Evolutionary conservation across 2,797 vertebrate genomes (phyloP).

Genomic region (Delichon dasypus): DNA sequence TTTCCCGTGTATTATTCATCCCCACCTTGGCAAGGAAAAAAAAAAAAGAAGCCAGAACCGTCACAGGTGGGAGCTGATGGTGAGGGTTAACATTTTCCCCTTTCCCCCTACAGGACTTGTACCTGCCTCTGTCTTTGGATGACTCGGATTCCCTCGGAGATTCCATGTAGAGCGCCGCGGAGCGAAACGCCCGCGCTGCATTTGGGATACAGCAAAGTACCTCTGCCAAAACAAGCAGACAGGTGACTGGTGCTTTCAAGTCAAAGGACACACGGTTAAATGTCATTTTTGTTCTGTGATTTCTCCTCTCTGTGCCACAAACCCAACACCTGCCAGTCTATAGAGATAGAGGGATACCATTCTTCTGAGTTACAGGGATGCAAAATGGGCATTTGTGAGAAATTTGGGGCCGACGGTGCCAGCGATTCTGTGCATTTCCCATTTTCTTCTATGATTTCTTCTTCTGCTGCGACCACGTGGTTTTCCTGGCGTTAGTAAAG

Average conservation of each 20-base stretch:
- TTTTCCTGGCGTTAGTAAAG: neutral
- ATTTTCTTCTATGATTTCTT: constrained; percentile 1
- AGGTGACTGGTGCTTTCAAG: constrained; percentile 78
- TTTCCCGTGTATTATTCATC: neutral
- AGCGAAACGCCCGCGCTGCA: constrained; percentile 21
- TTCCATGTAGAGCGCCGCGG: constrained; percentile 85
- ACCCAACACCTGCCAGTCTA: constrained; percentile 70
- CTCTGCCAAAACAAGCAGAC: constrained; percentile 73
- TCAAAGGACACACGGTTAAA: constrained; percentile 71
- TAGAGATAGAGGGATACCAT: constrained; percentile 79
- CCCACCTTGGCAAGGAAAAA: neutral
- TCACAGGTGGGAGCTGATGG: neutral
- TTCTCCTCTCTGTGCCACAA: constrained; percentile 79
- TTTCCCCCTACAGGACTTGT: constrained; percentile 88
- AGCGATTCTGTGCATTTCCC: neutral
- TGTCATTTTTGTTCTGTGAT: constrained; percentile 76
- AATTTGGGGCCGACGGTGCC: constrained; percentile 21
- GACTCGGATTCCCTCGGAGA: constrained; percentile 95
- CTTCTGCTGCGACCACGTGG: neutral
- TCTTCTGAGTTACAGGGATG: constrained; percentile 56
- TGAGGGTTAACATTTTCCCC: constrained; percentile 69
- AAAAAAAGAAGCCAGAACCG: neutral
- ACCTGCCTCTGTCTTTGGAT: constrained; percentile 96
- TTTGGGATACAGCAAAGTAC: constrained; percentile 59
- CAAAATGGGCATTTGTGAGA: constrained; percentile 33